Percentiles rank a stretch among this genome's conserved stretches.
These are phyloP conservation scores for Apocrypta bakeri DNA, from an alignment of 1,140 invertebrate species.

Conservation along the genomic window DNA sequence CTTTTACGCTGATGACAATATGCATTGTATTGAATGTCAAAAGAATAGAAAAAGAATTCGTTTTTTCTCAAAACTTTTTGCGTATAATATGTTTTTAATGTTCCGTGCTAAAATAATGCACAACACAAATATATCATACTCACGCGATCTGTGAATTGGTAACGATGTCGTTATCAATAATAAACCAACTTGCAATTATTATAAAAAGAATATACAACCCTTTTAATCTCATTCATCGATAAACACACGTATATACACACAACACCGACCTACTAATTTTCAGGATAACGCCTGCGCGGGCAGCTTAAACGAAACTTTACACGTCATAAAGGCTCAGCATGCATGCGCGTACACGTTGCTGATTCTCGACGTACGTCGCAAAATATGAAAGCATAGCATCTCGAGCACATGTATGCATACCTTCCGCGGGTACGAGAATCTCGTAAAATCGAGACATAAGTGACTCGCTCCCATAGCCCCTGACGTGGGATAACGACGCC, in stretches of 20 bases:
- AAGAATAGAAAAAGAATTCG: too few relatives aligned
- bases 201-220: too few relatives aligned
- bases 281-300: background rate
- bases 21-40: too few relatives aligned
- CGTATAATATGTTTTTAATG: too few relatives aligned
- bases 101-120: too few relatives aligned
- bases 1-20: background rate
- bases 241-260: too few relatives aligned
- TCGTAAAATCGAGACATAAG: slow-evolving; percentile 44
- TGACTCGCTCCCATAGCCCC: slow-evolving; percentile 5
- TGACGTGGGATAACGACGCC: slow-evolving; percentile 9
- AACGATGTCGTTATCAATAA: too few relatives aligned
- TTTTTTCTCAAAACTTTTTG: too few relatives aligned
- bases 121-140: too few relatives aligned
- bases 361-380: background rate
- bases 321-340: background rate
- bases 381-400: slow-evolving; percentile 10
- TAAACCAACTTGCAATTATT: too few relatives aligned
- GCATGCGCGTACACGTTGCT: background rate
- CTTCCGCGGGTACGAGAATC: background rate
- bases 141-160: too few relatives aligned
- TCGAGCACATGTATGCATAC: background rate
- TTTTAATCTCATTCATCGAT: background rate
- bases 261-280: slow-evolving; percentile 21
- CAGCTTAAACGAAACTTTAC: slow-evolving; percentile 4